phyloP scores from a whole-genome alignment of 2,797 vertebrate genomes.

The Pipistrellus pipistrellus region DNA sequence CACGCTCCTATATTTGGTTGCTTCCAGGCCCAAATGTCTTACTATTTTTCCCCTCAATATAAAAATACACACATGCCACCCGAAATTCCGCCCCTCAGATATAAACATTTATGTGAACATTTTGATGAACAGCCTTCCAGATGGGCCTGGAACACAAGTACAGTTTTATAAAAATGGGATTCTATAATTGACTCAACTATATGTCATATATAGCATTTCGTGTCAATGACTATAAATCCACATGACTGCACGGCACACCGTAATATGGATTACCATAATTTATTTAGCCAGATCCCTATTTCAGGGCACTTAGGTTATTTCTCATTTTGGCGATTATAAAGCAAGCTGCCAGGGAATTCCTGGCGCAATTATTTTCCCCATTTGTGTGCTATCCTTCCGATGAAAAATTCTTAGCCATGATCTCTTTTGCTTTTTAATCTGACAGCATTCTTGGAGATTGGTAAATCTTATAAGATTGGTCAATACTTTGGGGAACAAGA shows the following conservation, averaged over 20 bases:
- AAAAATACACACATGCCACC: not conserved
- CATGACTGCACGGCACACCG: not conserved
- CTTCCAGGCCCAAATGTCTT: not conserved
- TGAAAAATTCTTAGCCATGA: constrained; percentile 22
- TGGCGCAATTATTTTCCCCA: not conserved
- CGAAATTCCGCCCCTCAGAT: not conserved
- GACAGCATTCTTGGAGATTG: not conserved
- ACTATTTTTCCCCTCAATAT: not conserved
- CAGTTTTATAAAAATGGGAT: constrained; percentile 59
- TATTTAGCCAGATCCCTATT: constrained; percentile 47
- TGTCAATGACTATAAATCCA: not conserved
- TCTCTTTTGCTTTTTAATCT: constrained; percentile 34
- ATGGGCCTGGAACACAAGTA: constrained; percentile 29
- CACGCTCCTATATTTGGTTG: not conserved
- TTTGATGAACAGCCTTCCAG: constrained; percentile 30
- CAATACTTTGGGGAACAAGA: not conserved
- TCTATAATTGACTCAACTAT: constrained; percentile 44
- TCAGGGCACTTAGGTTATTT: constrained; percentile 20
- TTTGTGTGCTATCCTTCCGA: constrained; percentile 8
- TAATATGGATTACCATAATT: not conserved
- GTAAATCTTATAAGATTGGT: not conserved
- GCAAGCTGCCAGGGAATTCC: constrained; percentile 29
- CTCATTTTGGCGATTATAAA: constrained; percentile 48
- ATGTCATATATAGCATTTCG: not conserved
- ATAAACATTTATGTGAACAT: not conserved